Percentiles rank a stretch among this genome's conserved stretches.
These are phyloP conservation scores for Dinomys branickii DNA, from an alignment of 2,113 vertebrate genomes.

Conservation along the genomic window DNA sequence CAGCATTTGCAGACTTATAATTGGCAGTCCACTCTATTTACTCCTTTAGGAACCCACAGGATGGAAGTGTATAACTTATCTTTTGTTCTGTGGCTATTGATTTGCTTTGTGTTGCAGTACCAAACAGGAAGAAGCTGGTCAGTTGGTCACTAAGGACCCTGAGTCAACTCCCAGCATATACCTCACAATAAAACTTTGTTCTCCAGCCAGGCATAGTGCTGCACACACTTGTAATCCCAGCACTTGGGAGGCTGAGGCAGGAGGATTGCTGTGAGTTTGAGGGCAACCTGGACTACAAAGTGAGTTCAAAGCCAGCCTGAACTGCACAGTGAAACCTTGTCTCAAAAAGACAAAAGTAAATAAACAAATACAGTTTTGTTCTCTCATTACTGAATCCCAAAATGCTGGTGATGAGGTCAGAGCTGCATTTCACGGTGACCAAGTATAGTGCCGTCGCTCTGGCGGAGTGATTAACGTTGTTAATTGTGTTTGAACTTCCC, in stretches of 20 bases:
- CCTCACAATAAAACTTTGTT: background rate
- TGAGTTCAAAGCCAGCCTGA: background rate
- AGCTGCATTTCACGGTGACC: background rate
- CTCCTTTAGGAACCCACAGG: background rate
- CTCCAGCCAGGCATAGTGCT: no score
- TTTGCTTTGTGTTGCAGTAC: background rate
- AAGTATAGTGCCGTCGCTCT: background rate
- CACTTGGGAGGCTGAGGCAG: no score
- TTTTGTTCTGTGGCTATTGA: background rate
- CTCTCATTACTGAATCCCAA: rapidly evolving
- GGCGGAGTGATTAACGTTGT: background rate
- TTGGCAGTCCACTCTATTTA: background rate
- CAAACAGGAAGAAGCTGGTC: background rate
- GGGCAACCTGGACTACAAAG: no score
- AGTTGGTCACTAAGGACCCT: background rate
- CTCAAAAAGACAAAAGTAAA: background rate
- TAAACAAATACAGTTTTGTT: background rate
- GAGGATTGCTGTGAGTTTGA: no score
- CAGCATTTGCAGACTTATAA: background rate
- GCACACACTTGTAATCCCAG: background rate
- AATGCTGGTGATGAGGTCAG: rapidly evolving
- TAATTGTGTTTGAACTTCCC: background rate
- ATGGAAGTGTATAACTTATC: background rate
- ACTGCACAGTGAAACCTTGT: background rate
- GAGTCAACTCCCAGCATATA: background rate